Conservation (phyloP, 2,888 invertebrate genomes). For the Lepidocyrtinus sp. region DNA sequence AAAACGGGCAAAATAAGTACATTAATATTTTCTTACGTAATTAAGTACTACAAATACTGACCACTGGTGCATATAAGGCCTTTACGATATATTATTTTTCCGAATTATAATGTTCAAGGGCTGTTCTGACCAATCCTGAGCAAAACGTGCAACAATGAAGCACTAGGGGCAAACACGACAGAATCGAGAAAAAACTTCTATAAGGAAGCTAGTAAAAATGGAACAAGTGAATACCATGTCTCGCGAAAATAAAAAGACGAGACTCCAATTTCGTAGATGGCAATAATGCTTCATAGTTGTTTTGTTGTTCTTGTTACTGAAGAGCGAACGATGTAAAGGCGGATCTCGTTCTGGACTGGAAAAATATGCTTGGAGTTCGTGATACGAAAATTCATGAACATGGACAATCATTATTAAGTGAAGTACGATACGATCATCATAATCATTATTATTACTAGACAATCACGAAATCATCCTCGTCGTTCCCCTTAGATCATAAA, state of each 20-base stretch:
- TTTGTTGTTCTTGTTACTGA: no score
- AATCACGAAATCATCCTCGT: conserved; percentile 52
- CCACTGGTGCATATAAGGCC: conserved; percentile 21
- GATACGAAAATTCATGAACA: conserved; percentile 45
- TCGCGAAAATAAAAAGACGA: neutral
- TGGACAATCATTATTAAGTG: conserved; percentile 41
- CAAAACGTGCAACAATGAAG: no score
- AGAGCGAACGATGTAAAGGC: conserved; percentile 42
- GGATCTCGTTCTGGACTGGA: conserved; percentile 51
- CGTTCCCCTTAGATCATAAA: neutral
- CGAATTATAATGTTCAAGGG: no score
- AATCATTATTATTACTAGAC: no score
- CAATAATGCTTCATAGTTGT: conserved; percentile 19
- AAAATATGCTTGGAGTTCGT: conserved; percentile 51
- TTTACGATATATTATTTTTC: no score
- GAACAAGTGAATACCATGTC: neutral
- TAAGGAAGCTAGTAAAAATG: conserved; percentile 3
- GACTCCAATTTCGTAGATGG: neutral
- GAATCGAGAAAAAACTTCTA: conserved; percentile 24
- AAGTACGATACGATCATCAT: conserved; percentile 55
- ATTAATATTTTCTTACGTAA: conserved; percentile 44
- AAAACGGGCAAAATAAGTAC: no score
- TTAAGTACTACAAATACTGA: conserved; percentile 46
- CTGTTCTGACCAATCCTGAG: no score
- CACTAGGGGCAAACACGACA: no score